Base-by-base conservation (phyloP, 92 coral and sea anemone species). In the Parazoanthus atlanticus region DNA sequence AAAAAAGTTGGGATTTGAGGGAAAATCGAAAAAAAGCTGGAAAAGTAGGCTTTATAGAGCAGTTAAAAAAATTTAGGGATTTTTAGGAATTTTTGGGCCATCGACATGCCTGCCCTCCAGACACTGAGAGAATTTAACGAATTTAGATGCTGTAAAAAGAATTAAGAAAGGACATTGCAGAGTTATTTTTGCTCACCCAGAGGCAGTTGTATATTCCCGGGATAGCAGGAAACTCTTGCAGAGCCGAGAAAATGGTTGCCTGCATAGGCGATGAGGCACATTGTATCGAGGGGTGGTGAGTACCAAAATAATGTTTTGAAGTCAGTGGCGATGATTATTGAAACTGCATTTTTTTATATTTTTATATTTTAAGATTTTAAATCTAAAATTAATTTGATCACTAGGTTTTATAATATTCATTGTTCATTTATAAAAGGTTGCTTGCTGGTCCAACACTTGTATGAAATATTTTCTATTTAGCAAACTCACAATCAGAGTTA, bases 221-320 rank as follows among this genome's bases (percentile, higher is more conserved):
- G 78, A 33, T 74, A 38, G 77, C 0, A 74, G 78, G 78, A 34
- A 31, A 74, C 78, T 74, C 6, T 25, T 33, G 49, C 78, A 74
- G 43, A 34, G 78, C 15, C 25, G 43, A 12, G 41, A 74, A 74
- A 74, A 36, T 33, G 19, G 21, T 34, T 33, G 47, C 78, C 78
- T 74, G 78, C 29, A 74, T 74, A 31, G 78, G 33, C 43, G 5
- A 36, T 74, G 5, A 74, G 78, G 47, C 78, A 34, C 78, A 74
- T 74, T 74, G 78, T 75, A 75, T 75, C 29, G 79, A 75, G 79
- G 79, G 49, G n/a, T 75, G 79, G 79, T 75, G 79, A 75, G 79
- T 75, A 75, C 79, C 43, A 38, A 75, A 75, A 75, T 75, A 75
- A 75, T 36, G 52, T 36, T 74, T 69, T 69, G 74, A n/a, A 69